Percentiles rank a stretch among this genome's conserved stretches.
These are phyloP conservation scores for Formica aserva DNA, from an alignment of 2,888 invertebrate species.

Conservation along the genomic window DNA sequence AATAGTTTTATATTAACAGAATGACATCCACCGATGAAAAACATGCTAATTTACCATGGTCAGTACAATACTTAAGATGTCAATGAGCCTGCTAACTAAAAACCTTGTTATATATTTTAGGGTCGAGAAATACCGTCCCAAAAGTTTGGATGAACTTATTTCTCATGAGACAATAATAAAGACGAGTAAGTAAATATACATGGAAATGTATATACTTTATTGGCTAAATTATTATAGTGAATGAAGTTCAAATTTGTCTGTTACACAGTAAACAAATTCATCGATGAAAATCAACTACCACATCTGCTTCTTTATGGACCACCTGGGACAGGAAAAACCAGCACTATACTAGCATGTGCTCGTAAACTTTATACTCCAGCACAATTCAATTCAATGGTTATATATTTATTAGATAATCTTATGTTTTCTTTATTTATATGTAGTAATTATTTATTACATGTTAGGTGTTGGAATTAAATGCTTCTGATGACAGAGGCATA, in stretches of 20 bases:
- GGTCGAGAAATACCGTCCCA: conserved; percentile 99
- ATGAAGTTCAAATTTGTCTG: conserved; percentile 9
- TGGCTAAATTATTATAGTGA: not conserved
- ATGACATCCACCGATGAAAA: conserved; percentile 61
- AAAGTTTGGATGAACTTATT: conserved; percentile 95
- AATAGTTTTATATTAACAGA: not conserved
- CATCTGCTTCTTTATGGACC: conserved; percentile 99
- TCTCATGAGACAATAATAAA: conserved; percentile 98
- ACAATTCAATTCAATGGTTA: conserved; percentile 97
- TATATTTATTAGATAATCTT: conserved; percentile 39
- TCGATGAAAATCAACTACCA: conserved; percentile 96
- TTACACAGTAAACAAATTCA: conserved; percentile 93
- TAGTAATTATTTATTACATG: not conserved
- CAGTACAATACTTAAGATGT: conserved; percentile 71
- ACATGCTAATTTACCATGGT: conserved; percentile 89
- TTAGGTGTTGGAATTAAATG: conserved; percentile 96
- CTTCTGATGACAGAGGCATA: conserved; percentile 99
- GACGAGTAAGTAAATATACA: conserved; percentile 91
- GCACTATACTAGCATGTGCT: conserved; percentile 98
- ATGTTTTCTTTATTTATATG: not conserved
- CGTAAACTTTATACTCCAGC: conserved; percentile 95
- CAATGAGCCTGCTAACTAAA: not conserved
- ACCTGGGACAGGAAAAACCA: conserved; percentile 99
- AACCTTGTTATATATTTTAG: conserved; percentile 86
- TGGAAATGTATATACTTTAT: not conserved